phyloP scores from a whole-genome alignment of 2,888 invertebrate species.

The Folsomia candida region DNA sequence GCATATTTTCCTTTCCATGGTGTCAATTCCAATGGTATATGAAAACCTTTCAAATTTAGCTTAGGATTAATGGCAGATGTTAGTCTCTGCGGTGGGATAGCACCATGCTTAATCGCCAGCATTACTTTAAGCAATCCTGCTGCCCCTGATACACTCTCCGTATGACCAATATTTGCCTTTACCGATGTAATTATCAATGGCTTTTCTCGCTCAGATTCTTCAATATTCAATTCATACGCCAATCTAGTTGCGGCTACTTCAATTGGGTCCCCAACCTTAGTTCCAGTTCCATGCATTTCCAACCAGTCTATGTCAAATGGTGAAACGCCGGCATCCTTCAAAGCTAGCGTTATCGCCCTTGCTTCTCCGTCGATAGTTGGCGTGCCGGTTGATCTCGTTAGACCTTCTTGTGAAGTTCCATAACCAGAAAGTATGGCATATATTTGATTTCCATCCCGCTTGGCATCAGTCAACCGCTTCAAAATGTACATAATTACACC shows the following conservation, averaged over 20 bases:
- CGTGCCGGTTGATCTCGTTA: not conserved
- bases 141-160: constrained; percentile 24
- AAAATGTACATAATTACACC: not conserved
- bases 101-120: constrained; percentile 21
- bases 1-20: constrained; percentile 18
- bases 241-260: constrained; percentile 25
- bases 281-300: constrained; percentile 22
- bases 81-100: constrained; percentile 23
- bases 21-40: constrained; percentile 17
- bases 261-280: constrained; percentile 25
- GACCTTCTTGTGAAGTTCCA: not conserved
- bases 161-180: too few relatives aligned
- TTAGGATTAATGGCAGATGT: constrained; percentile 17
- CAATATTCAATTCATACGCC: constrained; percentile 5
- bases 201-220: too few relatives aligned
- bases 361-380: constrained; percentile 19
- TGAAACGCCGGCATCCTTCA: constrained; percentile 20
- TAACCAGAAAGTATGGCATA: not conserved
- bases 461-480: not conserved
- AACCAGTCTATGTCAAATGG: constrained; percentile 18
- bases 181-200: constrained; percentile 19
- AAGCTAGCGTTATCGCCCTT: constrained; percentile 22
- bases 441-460: not conserved
- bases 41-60: constrained; percentile 17
- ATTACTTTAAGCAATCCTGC: constrained; percentile 27